phyloP scores from a whole-genome alignment of 2,797 vertebrate genomes.

The Numenius phaeopus region DNA sequence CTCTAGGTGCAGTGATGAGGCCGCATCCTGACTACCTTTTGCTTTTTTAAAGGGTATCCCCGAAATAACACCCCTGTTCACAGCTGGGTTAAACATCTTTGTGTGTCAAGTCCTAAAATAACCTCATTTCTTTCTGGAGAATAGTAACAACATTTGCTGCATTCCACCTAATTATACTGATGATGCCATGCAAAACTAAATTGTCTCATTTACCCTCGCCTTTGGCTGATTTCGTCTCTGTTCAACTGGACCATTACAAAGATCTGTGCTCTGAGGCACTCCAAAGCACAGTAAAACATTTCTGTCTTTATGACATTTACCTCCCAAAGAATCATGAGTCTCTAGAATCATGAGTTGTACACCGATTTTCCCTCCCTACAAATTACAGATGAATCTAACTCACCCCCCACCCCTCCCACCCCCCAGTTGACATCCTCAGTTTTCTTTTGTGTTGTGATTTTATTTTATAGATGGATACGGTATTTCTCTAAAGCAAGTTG shows the following conservation, averaged over 20 bases:
- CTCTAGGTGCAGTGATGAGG: not conserved
- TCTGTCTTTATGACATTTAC: not conserved
- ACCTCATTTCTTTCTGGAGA: not conserved
- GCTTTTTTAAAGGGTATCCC: not conserved
- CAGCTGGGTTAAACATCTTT: not conserved
- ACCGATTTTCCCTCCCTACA: not conserved
- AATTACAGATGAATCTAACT: not conserved
- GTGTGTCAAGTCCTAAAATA: not conserved
- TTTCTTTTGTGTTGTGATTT: not conserved
- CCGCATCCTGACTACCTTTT: not conserved
- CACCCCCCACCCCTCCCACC: fast-evolving
- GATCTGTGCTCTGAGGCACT: not conserved
- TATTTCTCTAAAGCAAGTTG: not conserved
- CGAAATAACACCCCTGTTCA: not conserved
- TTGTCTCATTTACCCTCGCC: conserved; percentile 23
- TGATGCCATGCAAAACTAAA: conserved; percentile 8
- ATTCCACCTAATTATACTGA: conserved; percentile 27
- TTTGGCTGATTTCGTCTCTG: conserved; percentile 34
- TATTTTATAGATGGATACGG: not conserved
- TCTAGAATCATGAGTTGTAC: not conserved
- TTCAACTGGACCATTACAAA: conserved; percentile 28
- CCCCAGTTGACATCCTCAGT: not conserved
- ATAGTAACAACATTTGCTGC: conserved; percentile 19
- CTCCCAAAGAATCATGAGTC: not conserved
- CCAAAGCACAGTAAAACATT: conserved; percentile 7